These are phyloP conservation scores for Mesochorus sp. DNA, from an alignment of 2,888 invertebrate species.

Conservation along the genomic window DNA sequence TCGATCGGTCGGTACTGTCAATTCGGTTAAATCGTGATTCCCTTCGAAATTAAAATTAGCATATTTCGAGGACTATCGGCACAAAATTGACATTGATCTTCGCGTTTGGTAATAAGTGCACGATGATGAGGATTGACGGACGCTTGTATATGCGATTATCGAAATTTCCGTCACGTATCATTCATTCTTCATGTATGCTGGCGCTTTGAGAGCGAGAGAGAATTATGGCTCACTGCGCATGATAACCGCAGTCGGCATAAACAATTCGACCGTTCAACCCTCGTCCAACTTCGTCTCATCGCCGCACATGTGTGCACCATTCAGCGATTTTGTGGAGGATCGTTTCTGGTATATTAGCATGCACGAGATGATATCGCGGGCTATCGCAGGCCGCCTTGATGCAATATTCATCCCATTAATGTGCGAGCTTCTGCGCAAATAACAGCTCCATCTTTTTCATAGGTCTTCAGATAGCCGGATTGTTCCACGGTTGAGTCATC, in stretches of 20 bases:
- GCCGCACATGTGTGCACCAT: constrained; percentile 2
- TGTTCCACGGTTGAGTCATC: neutral
- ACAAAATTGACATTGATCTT: constrained; percentile 11
- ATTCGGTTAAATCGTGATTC: neutral
- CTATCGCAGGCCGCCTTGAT: constrained; percentile 20
- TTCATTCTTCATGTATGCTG: neutral
- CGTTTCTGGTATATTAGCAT: constrained; percentile 36
- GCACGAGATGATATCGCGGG: constrained; percentile 33
- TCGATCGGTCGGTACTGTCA: constrained; percentile 13
- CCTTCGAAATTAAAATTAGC: constrained; percentile 9
- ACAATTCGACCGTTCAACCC: constrained; percentile 35
- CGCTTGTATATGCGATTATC: neutral
- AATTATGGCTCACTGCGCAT: constrained; percentile 14
- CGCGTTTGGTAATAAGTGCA: constrained; percentile 37
- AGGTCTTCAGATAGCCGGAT: constrained; percentile 12
- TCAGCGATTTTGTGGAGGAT: constrained; percentile 5
- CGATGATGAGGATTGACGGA: constrained; percentile 26
- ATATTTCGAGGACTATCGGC: constrained; percentile 7
- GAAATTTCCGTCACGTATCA: constrained; percentile 32
- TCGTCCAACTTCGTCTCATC: constrained; percentile 8
- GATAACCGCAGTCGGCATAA: constrained; percentile 18
- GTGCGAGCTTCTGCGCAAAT: constrained; percentile 27
- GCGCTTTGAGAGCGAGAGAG: neutral
- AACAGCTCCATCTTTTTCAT: constrained; percentile 1
- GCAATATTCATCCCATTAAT: constrained; percentile 50